These are phyloP conservation scores for Lates calcarifer DNA, from an alignment of 2,113 vertebrate species.

Conservation along the genomic window DNA sequence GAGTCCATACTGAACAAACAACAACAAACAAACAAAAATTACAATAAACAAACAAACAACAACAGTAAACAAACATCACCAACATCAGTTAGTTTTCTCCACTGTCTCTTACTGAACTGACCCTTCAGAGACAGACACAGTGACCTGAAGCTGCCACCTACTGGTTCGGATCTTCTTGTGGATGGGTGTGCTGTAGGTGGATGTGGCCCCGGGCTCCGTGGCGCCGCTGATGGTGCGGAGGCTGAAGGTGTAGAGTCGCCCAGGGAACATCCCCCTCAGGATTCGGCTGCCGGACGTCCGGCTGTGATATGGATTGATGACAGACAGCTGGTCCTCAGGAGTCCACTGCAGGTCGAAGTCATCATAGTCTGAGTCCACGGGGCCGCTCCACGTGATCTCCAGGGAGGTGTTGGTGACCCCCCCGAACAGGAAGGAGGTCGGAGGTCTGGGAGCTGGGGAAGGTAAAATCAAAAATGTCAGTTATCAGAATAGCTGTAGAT, in stretches of 20 bases:
- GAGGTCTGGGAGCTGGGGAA: conserved; percentile 87
- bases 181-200: conserved; percentile 88
- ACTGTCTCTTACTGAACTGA: neutral
- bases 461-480: neutral
- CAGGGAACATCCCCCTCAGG: conserved; percentile 90
- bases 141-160: conserved; percentile 77
- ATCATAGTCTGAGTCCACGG: conserved; percentile 90
- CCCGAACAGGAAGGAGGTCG: conserved; percentile 88
- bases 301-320: conserved; percentile 92
- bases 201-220: conserved; percentile 56
- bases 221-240: conserved; percentile 89
- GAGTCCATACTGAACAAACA: too few relatives aligned
- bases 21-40: too few relatives aligned
- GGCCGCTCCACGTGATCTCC: conserved; percentile 92
- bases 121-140: neutral
- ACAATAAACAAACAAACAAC: too few relatives aligned
- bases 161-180: conserved; percentile 92
- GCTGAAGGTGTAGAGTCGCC: conserved; percentile 91
- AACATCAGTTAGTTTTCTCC: too few relatives aligned
- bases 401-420: conserved; percentile 93
- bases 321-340: conserved; percentile 88
- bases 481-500: neutral
- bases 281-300: conserved; percentile 83
- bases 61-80: too few relatives aligned
- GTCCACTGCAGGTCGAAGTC: conserved; percentile 95